A percentile compares a stretch with the other conserved stretches of the same genome.
These are phyloP conservation scores for Delichon dasypus DNA, from an alignment of 2,797 vertebrate species.

Conservation along the genomic window DNA sequence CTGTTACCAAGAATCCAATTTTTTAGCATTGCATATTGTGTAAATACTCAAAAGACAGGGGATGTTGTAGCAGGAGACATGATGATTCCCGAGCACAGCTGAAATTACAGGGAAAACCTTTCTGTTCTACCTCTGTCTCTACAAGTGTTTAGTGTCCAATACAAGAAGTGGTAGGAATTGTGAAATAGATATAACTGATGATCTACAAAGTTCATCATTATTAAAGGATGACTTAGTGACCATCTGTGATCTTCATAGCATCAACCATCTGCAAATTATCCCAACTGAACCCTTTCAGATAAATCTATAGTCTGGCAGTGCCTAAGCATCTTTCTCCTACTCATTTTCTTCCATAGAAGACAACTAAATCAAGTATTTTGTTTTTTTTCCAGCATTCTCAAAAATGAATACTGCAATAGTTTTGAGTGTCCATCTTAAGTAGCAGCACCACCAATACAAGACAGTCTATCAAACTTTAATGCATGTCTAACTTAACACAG, in stretches of 20 bases:
- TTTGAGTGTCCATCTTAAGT: neutral
- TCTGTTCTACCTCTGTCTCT: neutral
- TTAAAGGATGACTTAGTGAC: neutral
- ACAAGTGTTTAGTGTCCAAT: rapidly evolving
- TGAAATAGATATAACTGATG: neutral
- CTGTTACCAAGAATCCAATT: neutral
- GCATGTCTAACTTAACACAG: neutral
- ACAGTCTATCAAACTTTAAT: neutral
- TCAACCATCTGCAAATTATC: neutral
- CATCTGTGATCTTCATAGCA: neutral
- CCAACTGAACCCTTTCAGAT: neutral
- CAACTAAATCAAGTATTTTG: neutral
- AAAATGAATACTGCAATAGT: neutral
- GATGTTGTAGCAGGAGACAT: rapidly evolving
- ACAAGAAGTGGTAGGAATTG: neutral
- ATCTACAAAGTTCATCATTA: neutral
- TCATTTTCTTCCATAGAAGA: neutral
- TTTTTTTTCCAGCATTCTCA: neutral
- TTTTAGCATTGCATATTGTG: neutral
- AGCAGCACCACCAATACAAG: neutral
- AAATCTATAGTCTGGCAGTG: neutral
- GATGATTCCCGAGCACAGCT: neutral
- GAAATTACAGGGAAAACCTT: neutral
- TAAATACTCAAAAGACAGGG: neutral
- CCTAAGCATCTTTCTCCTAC: neutral